Base-by-base conservation (phyloP, 2,113 vertebrate species). In the Semnornis frantzii region DNA sequence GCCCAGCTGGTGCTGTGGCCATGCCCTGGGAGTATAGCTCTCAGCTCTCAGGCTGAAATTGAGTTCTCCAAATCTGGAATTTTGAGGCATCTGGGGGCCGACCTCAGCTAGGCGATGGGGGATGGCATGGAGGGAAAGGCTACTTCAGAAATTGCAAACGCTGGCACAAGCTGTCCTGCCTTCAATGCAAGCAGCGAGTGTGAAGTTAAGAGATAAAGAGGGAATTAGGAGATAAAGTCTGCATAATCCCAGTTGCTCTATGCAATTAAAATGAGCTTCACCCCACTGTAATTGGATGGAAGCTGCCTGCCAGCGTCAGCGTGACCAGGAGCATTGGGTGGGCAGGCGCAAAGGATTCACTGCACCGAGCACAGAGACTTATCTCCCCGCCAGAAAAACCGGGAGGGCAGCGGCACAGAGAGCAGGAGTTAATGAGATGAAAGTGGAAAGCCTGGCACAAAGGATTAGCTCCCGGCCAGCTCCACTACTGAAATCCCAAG, bases 231-330 rank as follows among this genome's bases (percentile, higher is more conserved):
- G 97, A 97, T 97, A 97, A 97, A 94, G 96, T 96, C 96, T 89
- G 85, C 91, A 73, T 97, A 97, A 97, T 97, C 97, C 97, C 92
- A 81, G 92, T 89, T 91, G 94, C 96, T 96, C 96, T 88, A 88
- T 96, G 96, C 96, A 97, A 97, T 97, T 96, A 96, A 97, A 97
- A 96, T 96, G 96, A 97, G 97, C 95, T 97, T 97, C 96, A 93
- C 97, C 93, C 95, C 4, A 2, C 93, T 91, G 93, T 97, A 97
- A 97, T 94, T 97, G 96, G 96, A 87, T 87, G 96, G 96, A 89
- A 95, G 96, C 95, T 70, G 85, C 79, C 95, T 94, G 93, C 93
- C 96, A 96, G 93, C 89, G n/a, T 90, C 95, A 90, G 95, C 11
- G 55, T 33, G 37, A 82, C 82, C n/a, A 3, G 85, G 84, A 93